Base-by-base conservation (phyloP, 2,888 invertebrate genomes). In the Heliconius cydno region DNA sequence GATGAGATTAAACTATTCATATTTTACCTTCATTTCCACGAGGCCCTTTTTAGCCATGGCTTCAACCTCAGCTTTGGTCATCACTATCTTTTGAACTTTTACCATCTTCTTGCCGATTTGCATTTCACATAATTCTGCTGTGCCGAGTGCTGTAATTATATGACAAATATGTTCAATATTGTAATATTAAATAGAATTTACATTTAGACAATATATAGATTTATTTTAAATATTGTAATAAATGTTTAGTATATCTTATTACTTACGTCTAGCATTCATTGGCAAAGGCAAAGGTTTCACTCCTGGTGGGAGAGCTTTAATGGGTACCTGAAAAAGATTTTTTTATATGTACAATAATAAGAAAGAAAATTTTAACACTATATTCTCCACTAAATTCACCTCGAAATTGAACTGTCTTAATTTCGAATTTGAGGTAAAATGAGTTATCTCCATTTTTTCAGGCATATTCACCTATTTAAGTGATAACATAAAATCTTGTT, bases 31-130 rank as follows among this genome's bases (percentile, higher is more conserved):
- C 90, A 96, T 95, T 88, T 96, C 95, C 34, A 96, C 94, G 66
- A 96, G 96, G n/a, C 96, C 97, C 84, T 96, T 95, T 85, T 96
- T 96, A 3, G 96, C 95, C 96, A 97, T 96, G 9, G 95, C 96
- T 83, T 96, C 96, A 30, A 96, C 96, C 87, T 97, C 96, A 0
- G 96, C 96, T 89, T 96, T 96, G 13, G 96, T 96, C 94, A 97
- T 95, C 4, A 96, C 95, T 67, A 96, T 96, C 87, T 96, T 96
- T 88, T 96, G 96, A 15, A 97, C 96, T 85, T 96, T 95, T 0
- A 96, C 96, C 65, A 96, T 92, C 85, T 96, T 96, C 85, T 96
- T 95, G 63, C 96, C 96, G 34, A 96, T 94, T 88, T 95, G 96
- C 95, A 95, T 96, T 86, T 94, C 92, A 79, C 93, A 92, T 12